phyloP scores from a whole-genome alignment of 1,140 invertebrate species.

The Ganaspis sp. region DNA sequence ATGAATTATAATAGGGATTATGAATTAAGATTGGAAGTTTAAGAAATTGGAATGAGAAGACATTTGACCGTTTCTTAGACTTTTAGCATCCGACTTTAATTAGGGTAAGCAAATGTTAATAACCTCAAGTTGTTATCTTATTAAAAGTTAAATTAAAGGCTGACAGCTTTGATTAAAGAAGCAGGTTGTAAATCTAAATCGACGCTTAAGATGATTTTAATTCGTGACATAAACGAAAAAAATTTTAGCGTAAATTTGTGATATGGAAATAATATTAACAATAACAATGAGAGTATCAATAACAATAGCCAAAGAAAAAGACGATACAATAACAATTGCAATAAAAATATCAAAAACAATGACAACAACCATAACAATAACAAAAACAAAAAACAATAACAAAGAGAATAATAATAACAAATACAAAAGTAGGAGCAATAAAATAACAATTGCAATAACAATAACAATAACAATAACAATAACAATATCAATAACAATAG shows the following conservation, averaged over 20 bases:
- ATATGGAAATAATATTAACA: neutral
- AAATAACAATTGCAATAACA: too few relatives aligned
- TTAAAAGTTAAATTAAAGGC: constrained; percentile 1
- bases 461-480: too few relatives aligned
- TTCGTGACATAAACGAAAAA: neutral
- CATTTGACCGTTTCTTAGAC: neutral
- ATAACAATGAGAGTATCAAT: neutral
- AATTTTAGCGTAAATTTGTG: too few relatives aligned
- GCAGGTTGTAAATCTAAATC: constrained; percentile 6
- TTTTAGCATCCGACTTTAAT: neutral
- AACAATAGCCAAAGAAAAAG: too few relatives aligned
- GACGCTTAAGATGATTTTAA: neutral
- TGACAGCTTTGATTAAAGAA: neutral
- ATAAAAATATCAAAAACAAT: too few relatives aligned
- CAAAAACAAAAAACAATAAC: neutral
- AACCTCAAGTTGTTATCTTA: constrained; percentile 9
- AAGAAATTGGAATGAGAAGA: neutral
- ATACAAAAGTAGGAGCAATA: too few relatives aligned
- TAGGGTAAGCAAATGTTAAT: constrained; percentile 15
- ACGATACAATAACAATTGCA: too few relatives aligned
- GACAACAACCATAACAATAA: too few relatives aligned
- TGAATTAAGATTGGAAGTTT: neutral
- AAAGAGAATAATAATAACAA: neutral
- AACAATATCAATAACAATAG: too few relatives aligned
- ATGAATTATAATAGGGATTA: too few relatives aligned